Base-by-base conservation (phyloP, 2,888 invertebrate genomes). In the Euphydryas editha region DNA sequence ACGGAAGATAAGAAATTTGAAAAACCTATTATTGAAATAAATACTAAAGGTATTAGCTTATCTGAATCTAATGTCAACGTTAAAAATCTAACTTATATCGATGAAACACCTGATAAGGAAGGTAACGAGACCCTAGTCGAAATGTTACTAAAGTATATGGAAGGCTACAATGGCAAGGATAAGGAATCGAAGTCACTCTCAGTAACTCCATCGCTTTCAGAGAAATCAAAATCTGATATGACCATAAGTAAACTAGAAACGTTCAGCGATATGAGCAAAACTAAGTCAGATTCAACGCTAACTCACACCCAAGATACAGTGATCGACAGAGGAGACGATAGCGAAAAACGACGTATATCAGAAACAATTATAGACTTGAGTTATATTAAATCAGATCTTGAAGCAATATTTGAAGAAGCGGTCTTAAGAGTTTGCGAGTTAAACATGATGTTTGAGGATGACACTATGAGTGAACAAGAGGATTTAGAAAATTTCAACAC, bases 301-400 rank as follows among this genome's bases (percentile, higher is more conserved):
- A 92, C 91, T 0, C 90, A 90, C 18, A 92, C 92, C 0, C 88
- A 86, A 77, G 92, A 92, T 15, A 92, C 92, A 0, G 90, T 92
- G 0, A 86, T 92, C 71, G 90, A 92, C n/a, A 81, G 78, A 75
- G 86, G 85, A 17, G 84, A 83, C 30, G 70, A 71, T 63, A 80
- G 81, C 0, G 84, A 82, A 11, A 82, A 74, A 1, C 83, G 92
- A 72, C 75, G 92, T 0, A 87, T 92, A 46, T 92, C 92, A 0
- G 92, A 92, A 78, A 89, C 91, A 0, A 84, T 88, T 0, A 79
- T 92, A 0, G 92, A 92, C 72, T 73, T 92, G 17, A 91, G 91
- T 62, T 79, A 87, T 39, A 69, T 92, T 0, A 92, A 92, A 73
- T 83, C 86, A 39, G 92, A 92, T 75, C 73, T 92, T 37, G 90